These are phyloP conservation scores for Chaunax sp. DNA, from an alignment of 2,797 vertebrate species.

Conservation along the genomic window DNA sequence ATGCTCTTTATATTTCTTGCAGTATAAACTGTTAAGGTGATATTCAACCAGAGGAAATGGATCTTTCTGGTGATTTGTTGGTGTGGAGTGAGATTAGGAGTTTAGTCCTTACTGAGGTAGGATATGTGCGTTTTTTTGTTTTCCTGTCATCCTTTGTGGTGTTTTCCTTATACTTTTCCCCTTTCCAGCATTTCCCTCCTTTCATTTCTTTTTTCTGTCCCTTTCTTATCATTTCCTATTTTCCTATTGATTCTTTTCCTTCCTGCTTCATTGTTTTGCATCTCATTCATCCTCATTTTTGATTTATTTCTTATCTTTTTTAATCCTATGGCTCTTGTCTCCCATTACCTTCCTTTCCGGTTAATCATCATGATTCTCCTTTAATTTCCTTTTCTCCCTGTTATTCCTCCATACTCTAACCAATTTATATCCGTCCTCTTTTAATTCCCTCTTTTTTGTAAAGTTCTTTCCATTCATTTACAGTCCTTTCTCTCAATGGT, in stretches of 20 bases:
- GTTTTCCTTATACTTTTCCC: too few species aligned
- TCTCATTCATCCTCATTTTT: background rate
- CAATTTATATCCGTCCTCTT: background rate
- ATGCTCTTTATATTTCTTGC: too few species aligned
- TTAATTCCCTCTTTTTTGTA: background rate
- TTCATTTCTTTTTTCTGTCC: background rate
- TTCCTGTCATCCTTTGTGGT: too few species aligned
- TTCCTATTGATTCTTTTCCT: background rate
- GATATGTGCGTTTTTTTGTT: too few species aligned
- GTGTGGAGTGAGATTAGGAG: too few species aligned
- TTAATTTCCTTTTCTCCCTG: background rate
- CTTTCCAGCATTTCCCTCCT: background rate
- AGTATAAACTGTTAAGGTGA: too few species aligned
- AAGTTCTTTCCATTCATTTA: background rate
- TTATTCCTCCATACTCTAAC: background rate
- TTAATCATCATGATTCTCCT: background rate
- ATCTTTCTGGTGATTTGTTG: too few species aligned
- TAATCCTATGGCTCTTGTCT: background rate
- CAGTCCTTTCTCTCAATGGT: slow-evolving; percentile 23
- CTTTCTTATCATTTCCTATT: background rate
- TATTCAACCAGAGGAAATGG: too few species aligned
- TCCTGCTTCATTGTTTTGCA: too few species aligned
- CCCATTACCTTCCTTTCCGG: background rate
- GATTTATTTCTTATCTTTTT: background rate
- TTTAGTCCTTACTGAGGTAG: too few species aligned